Base-by-base conservation (phyloP, 2,113 vertebrate genomes). In the Bos javanicus region DNA sequence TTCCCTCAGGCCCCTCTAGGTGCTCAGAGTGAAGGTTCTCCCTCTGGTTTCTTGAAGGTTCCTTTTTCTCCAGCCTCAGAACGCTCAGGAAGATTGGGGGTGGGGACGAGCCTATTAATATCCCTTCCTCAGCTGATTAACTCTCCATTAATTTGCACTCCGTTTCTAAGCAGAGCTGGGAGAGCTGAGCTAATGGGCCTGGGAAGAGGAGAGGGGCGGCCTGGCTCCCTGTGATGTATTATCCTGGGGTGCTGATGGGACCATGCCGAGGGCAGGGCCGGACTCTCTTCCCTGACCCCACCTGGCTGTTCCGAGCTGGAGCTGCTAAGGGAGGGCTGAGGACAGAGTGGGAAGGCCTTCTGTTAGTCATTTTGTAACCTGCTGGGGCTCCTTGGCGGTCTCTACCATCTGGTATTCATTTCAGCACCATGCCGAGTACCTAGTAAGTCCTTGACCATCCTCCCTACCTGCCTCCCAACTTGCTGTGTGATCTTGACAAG, bases 81-180 rank as follows among this genome's bases (percentile, higher is more conserved):
- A 59, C 71, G 88, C 64, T 30, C 50, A 33, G 94, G 93, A 95
- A 93, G 94, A 78, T 16, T 92, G 96, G 95, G 85, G 97, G 98
- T 82, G 97, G 97, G 62, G 93, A 91, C 7, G 21, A 57, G 10
- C 46, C 98, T 99, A 99, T 99, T 99, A 99, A 98, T 99, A 99
- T 96, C 97, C 93, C 97, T 98, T 98, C 97, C 98, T 98, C 97
- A 95, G 98, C 98, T 99, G 98, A 99, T 99, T 98, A 98, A 97
- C 78, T 93, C 97, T 98, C 98, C 98, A 98, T 99, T 99, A 99
- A 99, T 99, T 99, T 98, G 96, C 43, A 25, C 92, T 57, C 92
- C 0, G 0, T 96, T 98, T 98, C 97, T 98, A 98, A 98, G 98
- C 97, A 16, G 98, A 98, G 96, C 97, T 87, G 95, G 97, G 12